Evolutionary conservation across 2,797 vertebrate genomes (phyloP).

Genomic region (Notolabrus celidotus): DNA sequence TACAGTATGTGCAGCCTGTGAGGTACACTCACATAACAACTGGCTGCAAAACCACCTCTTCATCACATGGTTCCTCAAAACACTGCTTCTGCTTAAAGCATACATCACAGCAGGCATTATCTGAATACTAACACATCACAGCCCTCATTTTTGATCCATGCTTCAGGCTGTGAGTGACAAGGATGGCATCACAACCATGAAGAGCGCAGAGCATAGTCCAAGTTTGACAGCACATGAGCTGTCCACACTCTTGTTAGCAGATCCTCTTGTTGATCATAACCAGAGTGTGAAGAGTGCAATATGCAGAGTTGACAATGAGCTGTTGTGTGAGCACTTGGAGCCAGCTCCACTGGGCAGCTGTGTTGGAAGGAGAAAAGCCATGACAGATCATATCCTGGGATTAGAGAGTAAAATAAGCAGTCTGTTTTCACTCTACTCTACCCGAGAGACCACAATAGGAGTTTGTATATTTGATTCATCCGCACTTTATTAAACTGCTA

Average conservation of each 20-base stretch:
- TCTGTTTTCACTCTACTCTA: conserved; percentile 69
- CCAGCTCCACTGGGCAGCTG: conserved; percentile 75
- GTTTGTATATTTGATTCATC: conserved; percentile 75
- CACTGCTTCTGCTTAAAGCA: neutral
- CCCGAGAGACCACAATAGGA: conserved; percentile 63
- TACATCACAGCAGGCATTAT: conserved; percentile 15
- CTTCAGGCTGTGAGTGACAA: conserved; percentile 17
- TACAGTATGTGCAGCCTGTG: conserved; percentile 4
- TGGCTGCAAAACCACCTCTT: conserved; percentile 5
- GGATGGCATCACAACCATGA: conserved; percentile 13
- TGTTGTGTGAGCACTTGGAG: conserved; percentile 70
- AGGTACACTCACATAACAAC: conserved; percentile 20
- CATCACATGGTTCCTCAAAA: conserved; percentile 25
- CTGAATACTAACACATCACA: conserved; percentile 17
- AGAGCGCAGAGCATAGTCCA: conserved; percentile 15
- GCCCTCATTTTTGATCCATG: neutral
- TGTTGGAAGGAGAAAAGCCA: conserved; percentile 70
- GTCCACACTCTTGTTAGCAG: conserved; percentile 29
- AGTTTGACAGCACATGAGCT: conserved; percentile 32
- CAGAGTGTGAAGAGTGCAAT: conserved; percentile 28
- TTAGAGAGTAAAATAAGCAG: conserved; percentile 81
- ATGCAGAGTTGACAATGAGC: conserved; percentile 67
- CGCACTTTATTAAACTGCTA: conserved; percentile 70
- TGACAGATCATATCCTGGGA: conserved; percentile 84
- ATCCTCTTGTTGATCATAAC: conserved; percentile 38